Base-by-base conservation (phyloP, 2,888 invertebrate species). In the Acleris literana region DNA sequence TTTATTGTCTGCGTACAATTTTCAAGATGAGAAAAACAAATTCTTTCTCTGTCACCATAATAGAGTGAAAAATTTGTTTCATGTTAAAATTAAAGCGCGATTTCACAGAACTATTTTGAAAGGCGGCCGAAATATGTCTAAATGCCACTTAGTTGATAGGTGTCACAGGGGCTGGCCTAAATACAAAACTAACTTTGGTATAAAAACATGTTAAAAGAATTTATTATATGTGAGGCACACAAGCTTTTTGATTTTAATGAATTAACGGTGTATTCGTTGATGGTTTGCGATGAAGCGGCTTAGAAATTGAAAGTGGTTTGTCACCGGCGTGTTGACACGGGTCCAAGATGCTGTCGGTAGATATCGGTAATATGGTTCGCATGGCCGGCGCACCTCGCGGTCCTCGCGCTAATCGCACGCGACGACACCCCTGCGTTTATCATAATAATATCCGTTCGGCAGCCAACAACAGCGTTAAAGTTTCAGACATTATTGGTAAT, bases 341-440 rank as follows among this genome's bases (percentile, higher is more conserved):
- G 75, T 90, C 91, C 92, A 92, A 92, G 91, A 91, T 87, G 80
- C 89, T 89, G 92, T 90, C 90, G 79, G 72, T 74, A 82, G 91
- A 92, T 90, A 90, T 86, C 85, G 85, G 81, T 88, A 91, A 90
- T 80, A 79, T 74, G 84, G 85, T 82, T 78, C 82, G 83, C 80
- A 80, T 82, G 80, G 79, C 77, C 74, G 56, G 46, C 46, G 75
- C 77, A 77, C 74, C 79, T 78, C 72, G 74, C 76, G 70, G 72
- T 77, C 74, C 79, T 78, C 72, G 74, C 75, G 71, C 72, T 77
- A 81, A 82, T 83, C 79, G 79, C 80, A 74, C 74, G 75, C 78
- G 82, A 82, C 78, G 85, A 85, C 85, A 84, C 78, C 79, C 75
- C 73, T 68, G 66, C 79, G 83, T 83, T 85, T 81, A 85, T 86